Evolutionary conservation across 2,113 vertebrate genomes (phyloP), one percentile per base, ranked within the genome.

Genomic region (Seriola quinqueradiata): DNA sequence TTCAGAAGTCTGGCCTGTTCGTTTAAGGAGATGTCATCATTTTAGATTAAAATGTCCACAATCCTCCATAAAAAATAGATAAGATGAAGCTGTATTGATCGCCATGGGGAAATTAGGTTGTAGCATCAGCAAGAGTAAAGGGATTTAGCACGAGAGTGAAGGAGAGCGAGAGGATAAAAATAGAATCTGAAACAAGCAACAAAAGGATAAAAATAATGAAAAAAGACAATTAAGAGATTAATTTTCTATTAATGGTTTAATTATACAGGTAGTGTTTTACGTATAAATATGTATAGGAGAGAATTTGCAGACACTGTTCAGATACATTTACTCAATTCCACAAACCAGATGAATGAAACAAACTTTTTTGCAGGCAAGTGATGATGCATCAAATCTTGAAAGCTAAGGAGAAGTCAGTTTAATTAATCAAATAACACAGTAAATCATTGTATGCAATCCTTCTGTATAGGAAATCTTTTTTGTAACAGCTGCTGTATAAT

Each of bases 21-120:
- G 28, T 86, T 90, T 70, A 42, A 46, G 61, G 69, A 60, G 66
- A 71, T 80, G 87, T 79, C 81, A 70, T 83, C 8, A 3, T 74
- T 77, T 81, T 76, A 83, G 79, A 89, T 83, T 64, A 83, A 83
- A 90, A 83, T 66, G 84, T 80, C 82, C 57, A 23, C 59, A 65
- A 83, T 28, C n/a, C 57, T 69, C 73, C 50, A 82, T 84, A 81
- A 75, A 75, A 28, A 68, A 42, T 42, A 58, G 70, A 48, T 40
- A 25, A 61, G 61, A 82, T 67, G 61, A 76, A 46, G 64, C 63
- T 83, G 79, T 86, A 88, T 83, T 79, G 83, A 83, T 86, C 34
- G 68, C 63, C 50, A 4, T 2, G 58, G 80, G 75, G 83, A 69
- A 78, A 85, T 76, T 23, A 70, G 59, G 61, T 42, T 4, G 32